phyloP scores from a whole-genome alignment of 2,888 invertebrate species.

The Drosophila mimetica region DNA sequence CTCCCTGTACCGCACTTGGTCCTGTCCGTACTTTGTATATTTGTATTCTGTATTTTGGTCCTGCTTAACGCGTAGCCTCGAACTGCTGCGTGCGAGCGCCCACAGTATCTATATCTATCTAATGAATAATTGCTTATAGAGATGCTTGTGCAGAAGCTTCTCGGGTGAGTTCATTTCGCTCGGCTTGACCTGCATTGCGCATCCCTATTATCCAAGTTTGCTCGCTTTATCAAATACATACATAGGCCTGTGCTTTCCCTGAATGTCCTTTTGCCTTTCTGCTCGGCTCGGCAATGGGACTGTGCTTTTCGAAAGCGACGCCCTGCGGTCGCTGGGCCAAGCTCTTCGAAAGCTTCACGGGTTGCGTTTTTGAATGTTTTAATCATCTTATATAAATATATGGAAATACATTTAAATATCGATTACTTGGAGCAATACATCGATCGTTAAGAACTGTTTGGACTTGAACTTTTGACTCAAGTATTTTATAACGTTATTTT shows the following conservation, averaged over 20 bases:
- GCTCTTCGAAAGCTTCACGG: background rate
- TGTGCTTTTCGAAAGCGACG: conserved; percentile 7
- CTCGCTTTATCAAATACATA: conserved; percentile 6
- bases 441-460: too few species aligned
- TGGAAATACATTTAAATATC: background rate
- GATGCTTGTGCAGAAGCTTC: conserved; percentile 27
- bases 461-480: too few species aligned
- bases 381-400: background rate
- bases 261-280: background rate
- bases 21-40: conserved; percentile 32
- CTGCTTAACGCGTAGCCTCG: conserved; percentile 47
- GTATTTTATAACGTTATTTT: too few species aligned
- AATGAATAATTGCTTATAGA: conserved; percentile 65
- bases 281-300: background rate
- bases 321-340: background rate
- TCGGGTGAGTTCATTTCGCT: conserved; percentile 23
- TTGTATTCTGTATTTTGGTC: conserved; percentile 38
- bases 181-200: conserved; percentile 33
- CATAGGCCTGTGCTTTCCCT: background rate
- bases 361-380: background rate
- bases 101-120: conserved; percentile 72
- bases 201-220: conserved; percentile 16
- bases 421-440: background rate
- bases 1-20: conserved; percentile 10
- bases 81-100: conserved; percentile 31